Conservation (phyloP, 2,113 vertebrate genomes). For the Nycticryphes semicollaris region DNA sequence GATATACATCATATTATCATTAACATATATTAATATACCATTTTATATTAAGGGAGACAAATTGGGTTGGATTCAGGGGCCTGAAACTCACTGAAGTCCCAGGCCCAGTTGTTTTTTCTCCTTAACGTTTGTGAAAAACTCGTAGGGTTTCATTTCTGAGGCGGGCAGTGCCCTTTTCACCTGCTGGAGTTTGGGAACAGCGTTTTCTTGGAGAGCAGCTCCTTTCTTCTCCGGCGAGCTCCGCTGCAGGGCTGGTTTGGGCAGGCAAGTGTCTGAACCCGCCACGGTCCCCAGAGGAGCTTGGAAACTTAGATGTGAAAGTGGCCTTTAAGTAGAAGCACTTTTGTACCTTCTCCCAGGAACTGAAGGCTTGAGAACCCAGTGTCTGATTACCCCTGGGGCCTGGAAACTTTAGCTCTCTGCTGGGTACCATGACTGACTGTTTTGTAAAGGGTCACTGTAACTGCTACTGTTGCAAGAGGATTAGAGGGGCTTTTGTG, state of each 20-base stretch:
- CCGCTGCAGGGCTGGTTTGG: not conserved
- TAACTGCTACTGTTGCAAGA: not conserved
- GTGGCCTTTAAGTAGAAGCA: conserved; percentile 36
- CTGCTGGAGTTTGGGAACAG: not conserved
- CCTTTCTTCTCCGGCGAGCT: not conserved
- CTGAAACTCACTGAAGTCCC: not conserved
- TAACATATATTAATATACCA: no score
- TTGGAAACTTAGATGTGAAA: conserved; percentile 33
- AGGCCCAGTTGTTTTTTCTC: not conserved
- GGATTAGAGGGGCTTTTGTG: conserved; percentile 4
- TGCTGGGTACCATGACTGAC: not conserved
- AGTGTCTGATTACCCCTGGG: not conserved
- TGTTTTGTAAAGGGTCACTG: not conserved
- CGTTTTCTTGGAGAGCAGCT: not conserved
- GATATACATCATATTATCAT: no score
- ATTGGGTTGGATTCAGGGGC: not conserved
- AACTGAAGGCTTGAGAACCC: not conserved
- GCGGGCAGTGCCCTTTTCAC: not conserved
- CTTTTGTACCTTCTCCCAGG: conserved; percentile 31
- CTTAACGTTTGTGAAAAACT: not conserved
- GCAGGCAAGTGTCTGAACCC: not conserved
- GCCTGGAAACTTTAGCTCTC: conserved; percentile 32
- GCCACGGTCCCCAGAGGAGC: rapidly evolving
- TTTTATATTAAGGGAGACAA: not conserved
- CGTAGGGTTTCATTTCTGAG: not conserved